Percentiles rank a stretch among this genome's conserved stretches.
phyloP scores from a whole-genome alignment of 2,113 vertebrate species.

The Paramisgurnus dabryanus region DNA sequence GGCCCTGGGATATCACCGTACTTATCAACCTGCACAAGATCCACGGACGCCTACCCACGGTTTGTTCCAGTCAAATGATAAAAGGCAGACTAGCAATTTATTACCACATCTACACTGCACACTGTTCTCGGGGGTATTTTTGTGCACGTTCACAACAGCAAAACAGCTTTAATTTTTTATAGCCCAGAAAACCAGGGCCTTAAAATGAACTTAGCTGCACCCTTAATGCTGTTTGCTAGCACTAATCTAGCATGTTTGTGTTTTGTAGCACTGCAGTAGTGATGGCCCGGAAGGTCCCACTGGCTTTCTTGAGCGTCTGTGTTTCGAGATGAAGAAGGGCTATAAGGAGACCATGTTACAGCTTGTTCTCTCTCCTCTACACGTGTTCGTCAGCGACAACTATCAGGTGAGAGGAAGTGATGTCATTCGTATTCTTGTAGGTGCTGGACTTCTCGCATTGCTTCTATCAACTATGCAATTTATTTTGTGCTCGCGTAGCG shows the following conservation, averaged over 20 bases:
- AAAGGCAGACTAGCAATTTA: background rate
- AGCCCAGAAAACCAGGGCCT: background rate
- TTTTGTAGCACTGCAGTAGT: constrained; percentile 84
- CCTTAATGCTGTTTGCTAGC: too few relatives aligned
- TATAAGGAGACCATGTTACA: constrained; percentile 96
- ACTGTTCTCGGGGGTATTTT: too few relatives aligned
- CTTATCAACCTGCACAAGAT: constrained; percentile 95
- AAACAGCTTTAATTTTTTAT: background rate
- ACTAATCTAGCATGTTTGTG: constrained; percentile 21
- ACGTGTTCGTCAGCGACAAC: constrained; percentile 92
- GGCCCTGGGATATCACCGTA: constrained; percentile 97
- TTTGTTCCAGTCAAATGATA: constrained; percentile 65
- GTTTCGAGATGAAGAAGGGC: constrained; percentile 99
- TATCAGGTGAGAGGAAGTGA: constrained; percentile 82
- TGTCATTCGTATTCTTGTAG: constrained; percentile 7
- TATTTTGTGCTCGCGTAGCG: constrained; percentile 70
- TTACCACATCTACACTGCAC: too few relatives aligned
- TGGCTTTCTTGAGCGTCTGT: constrained; percentile 90
- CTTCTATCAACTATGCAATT: background rate
- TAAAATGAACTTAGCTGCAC: too few relatives aligned
- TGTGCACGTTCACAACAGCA: too few relatives aligned
- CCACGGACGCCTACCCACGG: constrained; percentile 90
- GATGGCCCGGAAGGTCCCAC: constrained; percentile 92
- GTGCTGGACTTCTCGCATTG: background rate
- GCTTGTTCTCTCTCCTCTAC: constrained; percentile 90